Evolutionary conservation across 2,113 vertebrate genomes (phyloP).

Genomic region (Labrus mixtus): DNA sequence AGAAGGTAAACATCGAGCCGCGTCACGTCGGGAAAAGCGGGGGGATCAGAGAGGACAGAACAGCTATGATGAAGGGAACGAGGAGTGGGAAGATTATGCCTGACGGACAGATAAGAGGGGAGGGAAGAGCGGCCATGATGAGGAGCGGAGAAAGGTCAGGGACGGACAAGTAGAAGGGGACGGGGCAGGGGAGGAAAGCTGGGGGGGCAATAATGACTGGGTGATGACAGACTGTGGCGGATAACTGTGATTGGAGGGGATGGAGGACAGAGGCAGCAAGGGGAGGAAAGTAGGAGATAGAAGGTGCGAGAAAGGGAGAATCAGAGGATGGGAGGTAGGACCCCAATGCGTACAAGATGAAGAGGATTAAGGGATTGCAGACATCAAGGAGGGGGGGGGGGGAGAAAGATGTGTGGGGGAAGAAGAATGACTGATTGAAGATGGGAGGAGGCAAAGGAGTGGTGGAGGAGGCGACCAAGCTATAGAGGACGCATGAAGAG

Average conservation of each 20-base stretch:
- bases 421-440: constrained; percentile 73
- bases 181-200: constrained; percentile 13
- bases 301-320: background rate
- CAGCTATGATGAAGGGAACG: constrained; percentile 15
- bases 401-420: constrained; percentile 67
- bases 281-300: constrained; percentile 2
- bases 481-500: constrained; percentile 30
- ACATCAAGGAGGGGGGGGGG: constrained; percentile 70
- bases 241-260: constrained; percentile 12
- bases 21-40: constrained; percentile 1
- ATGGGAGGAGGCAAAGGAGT: constrained; percentile 53
- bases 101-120: constrained; percentile 59
- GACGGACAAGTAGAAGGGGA: background rate
- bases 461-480: constrained; percentile 28
- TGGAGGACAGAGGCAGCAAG: background rate
- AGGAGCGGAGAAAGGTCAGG: constrained; percentile 60
- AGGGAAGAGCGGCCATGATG: constrained; percentile 36
- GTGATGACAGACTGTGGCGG: too few relatives aligned
- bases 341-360: constrained; percentile 63
- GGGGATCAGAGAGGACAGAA: constrained; percentile 15
- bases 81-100: constrained; percentile 45
- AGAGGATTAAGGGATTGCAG: constrained; percentile 77
- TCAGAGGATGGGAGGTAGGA: constrained; percentile 37
- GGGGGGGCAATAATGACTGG: constrained; percentile 28
- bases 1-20: constrained; percentile 71